These are phyloP conservation scores for Babylonia areolata DNA, from an alignment of 1,140 invertebrate genomes.

Conservation along the genomic window DNA sequence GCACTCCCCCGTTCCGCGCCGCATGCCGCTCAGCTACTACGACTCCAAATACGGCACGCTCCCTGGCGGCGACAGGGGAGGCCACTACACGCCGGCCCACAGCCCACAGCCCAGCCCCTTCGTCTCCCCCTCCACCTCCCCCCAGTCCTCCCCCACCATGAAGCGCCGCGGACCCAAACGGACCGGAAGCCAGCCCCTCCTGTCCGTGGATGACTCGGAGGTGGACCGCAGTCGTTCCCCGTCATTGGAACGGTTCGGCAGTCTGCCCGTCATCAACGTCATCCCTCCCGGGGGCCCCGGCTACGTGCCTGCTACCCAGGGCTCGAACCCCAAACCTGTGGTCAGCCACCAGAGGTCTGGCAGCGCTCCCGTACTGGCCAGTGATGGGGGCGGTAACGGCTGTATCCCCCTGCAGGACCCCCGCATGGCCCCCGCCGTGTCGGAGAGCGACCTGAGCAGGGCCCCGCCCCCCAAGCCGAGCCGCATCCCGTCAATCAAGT, in stretches of 20 bases:
- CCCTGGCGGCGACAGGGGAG: slow-evolving; percentile 43
- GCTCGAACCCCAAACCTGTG: not conserved
- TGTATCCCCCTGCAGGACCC: slow-evolving; percentile 33
- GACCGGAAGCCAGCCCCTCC: slow-evolving; percentile 45
- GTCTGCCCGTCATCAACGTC: slow-evolving; percentile 59
- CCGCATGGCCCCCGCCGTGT: slow-evolving; percentile 51
- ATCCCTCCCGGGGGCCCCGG: slow-evolving; percentile 45
- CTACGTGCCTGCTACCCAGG: not conserved
- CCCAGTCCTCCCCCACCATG: slow-evolving; percentile 55
- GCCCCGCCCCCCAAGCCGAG: slow-evolving; percentile 85
- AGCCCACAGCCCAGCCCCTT: slow-evolving; percentile 60
- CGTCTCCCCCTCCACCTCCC: slow-evolving; percentile 49
- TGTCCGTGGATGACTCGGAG: slow-evolving; percentile 22
- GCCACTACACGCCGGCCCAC: slow-evolving; percentile 43
- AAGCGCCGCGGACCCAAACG: slow-evolving; percentile 41
- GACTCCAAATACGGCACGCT: slow-evolving; percentile 79
- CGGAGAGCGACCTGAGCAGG: slow-evolving; percentile 68
- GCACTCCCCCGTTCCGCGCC: slow-evolving; percentile 84
- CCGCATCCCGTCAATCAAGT: slow-evolving; percentile 78
- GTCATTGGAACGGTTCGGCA: slow-evolving; percentile 65
- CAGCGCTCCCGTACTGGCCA: slow-evolving; percentile 78
- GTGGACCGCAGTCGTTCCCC: slow-evolving; percentile 39
- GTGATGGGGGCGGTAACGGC: slow-evolving; percentile 19
- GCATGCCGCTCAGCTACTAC: slow-evolving; percentile 82
- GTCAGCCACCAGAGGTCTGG: slow-evolving; percentile 70